These are phyloP conservation scores for Hydrozoanthus gracilis DNA, from an alignment of 92 coral and sea anemone genomes.

Conservation along the genomic window DNA sequence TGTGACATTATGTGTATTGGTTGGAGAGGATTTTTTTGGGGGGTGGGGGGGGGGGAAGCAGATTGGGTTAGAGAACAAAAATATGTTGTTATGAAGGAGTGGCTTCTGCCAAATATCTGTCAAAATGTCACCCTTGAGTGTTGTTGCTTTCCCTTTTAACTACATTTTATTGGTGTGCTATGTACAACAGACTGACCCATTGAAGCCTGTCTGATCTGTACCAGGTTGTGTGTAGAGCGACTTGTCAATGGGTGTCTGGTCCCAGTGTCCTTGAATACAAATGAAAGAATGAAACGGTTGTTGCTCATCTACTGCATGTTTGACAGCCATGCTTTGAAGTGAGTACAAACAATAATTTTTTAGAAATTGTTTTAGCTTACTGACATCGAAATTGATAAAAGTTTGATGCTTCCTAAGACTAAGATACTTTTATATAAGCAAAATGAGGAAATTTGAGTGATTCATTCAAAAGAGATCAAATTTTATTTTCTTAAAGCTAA, in stretches of 20 bases:
- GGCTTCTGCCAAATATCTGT: background rate
- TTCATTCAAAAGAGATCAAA: no score
- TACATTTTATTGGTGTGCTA: background rate
- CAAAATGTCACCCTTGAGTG: background rate
- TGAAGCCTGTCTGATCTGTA: background rate
- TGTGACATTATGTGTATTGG: background rate
- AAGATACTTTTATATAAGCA: no score
- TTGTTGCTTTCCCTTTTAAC: background rate
- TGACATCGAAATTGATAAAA: background rate
- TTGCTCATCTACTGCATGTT: slow-evolving; percentile 73
- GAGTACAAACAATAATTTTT: background rate
- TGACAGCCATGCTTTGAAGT: slow-evolving; percentile 79
- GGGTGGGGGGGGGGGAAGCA: no score
- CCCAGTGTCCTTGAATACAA: slow-evolving; percentile 82
- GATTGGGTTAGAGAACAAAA: background rate
- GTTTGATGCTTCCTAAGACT: background rate
- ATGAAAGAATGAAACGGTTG: slow-evolving; percentile 84
- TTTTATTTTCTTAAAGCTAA: no score
- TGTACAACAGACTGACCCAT: background rate
- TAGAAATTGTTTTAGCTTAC: background rate
- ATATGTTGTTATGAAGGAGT: background rate
- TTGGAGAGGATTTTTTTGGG: background rate
- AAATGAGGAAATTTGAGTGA: no score
- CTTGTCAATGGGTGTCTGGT: slow-evolving; percentile 91
- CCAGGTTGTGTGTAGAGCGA: slow-evolving; percentile 89